Evolutionary conservation across 2,888 invertebrate genomes (phyloP).

Genomic region (Melinopterus prodromus): DNA sequence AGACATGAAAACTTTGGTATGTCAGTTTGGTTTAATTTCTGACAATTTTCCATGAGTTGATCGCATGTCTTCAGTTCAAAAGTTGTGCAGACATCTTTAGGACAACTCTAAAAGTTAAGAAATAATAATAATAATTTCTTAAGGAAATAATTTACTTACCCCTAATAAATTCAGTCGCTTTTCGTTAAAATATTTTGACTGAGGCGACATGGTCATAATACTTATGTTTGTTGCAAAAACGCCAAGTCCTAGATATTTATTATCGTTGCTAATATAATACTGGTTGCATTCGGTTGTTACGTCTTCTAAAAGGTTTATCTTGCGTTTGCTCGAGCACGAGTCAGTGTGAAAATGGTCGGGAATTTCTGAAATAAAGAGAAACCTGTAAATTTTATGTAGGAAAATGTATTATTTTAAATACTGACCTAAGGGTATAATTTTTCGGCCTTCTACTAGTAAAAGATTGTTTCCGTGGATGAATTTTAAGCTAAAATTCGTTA

Average conservation of each 20-base stretch:
- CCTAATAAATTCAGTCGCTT: slow-evolving; percentile 43
- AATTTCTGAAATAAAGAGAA: slow-evolving; percentile 48
- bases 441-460: background rate
- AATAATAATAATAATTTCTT: slow-evolving; percentile 10
- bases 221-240: slow-evolving; percentile 53
- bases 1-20: slow-evolving; percentile 19
- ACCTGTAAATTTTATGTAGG: no score
- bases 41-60: slow-evolving; percentile 49
- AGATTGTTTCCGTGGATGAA: background rate
- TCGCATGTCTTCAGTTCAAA: slow-evolving; percentile 53
- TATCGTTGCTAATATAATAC: slow-evolving; percentile 52
- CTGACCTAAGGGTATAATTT: slow-evolving; percentile 43
- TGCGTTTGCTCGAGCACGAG: slow-evolving; percentile 55
- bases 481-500: background rate
- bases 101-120: slow-evolving; percentile 53
- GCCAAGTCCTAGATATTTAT: slow-evolving; percentile 52
- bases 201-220: slow-evolving; percentile 46
- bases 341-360: slow-evolving; percentile 53
- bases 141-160: slow-evolving; percentile 44
- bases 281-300: slow-evolving; percentile 58
- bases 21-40: slow-evolving; percentile 25
- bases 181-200: slow-evolving; percentile 50
- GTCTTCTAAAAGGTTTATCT: slow-evolving; percentile 60
- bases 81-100: slow-evolving; percentile 54
- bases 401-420: no score